Evolutionary conservation across 2,113 vertebrate genomes (phyloP).

Genomic region (Oxygymnocypris stewartii): DNA sequence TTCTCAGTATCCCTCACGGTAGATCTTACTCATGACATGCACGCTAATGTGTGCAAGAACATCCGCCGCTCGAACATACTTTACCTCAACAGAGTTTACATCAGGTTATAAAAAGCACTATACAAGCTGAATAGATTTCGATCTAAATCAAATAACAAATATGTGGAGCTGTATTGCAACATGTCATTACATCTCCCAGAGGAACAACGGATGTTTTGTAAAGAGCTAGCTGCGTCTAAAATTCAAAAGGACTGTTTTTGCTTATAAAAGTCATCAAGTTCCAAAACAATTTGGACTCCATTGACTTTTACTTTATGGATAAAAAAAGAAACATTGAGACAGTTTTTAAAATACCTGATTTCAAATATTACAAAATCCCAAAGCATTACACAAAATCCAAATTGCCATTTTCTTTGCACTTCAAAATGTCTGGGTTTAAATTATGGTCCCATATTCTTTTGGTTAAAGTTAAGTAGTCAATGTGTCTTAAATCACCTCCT

Average conservation of each 20-base stretch:
- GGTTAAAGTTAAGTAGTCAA: neutral
- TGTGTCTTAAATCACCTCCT: neutral
- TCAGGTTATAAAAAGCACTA: neutral
- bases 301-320: neutral
- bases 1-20: neutral
- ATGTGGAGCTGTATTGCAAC: neutral
- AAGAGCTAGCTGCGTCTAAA: too few relatives aligned
- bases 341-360: neutral
- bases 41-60: neutral
- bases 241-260: neutral
- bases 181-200: neutral
- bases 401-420: neutral
- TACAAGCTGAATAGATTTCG: neutral
- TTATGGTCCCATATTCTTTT: neutral
- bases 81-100: neutral
- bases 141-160: neutral
- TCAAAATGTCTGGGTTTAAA: neutral
- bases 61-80: neutral
- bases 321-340: neutral
- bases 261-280: neutral
- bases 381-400: too few relatives aligned
- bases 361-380: neutral
- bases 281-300: neutral
- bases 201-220: too few relatives aligned
- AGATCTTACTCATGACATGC: constrained; percentile 6